phyloP scores from a whole-genome alignment of 2,797 vertebrate species.

The Cygnus olor region DNA sequence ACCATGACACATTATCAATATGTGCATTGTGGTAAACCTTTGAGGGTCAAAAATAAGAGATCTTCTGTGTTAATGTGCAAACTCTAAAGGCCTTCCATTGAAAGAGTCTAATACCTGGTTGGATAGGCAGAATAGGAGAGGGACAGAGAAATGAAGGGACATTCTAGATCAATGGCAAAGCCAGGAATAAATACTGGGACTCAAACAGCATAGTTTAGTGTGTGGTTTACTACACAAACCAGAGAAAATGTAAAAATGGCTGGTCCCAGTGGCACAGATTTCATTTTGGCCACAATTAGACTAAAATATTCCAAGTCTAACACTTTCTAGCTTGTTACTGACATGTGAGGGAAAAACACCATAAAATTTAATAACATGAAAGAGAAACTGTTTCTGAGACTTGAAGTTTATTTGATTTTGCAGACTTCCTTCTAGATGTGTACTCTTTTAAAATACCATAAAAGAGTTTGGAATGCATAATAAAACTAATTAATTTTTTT shows the following conservation, averaged over 20 bases:
- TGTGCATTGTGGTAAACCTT: neutral
- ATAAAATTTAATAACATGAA: neutral
- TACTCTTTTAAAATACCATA: neutral
- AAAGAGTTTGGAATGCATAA: neutral
- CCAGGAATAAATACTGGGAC: neutral
- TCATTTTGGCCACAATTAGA: neutral
- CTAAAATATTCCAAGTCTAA: neutral
- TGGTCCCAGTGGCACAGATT: neutral
- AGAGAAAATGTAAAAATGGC: neutral
- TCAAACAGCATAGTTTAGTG: accelerated
- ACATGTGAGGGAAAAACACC: neutral
- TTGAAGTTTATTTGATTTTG: neutral
- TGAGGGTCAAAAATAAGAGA: neutral
- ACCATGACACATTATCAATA: neutral
- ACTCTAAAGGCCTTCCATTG: neutral
- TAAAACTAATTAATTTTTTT: conserved; percentile 28
- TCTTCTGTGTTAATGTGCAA: neutral
- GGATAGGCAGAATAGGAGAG: neutral
- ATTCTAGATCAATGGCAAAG: neutral
- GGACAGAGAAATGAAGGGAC: neutral
- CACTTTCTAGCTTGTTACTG: neutral
- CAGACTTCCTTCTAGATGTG: neutral
- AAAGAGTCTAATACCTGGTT: neutral
- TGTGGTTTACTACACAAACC: neutral
- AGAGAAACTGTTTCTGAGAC: neutral